phyloP scores from a whole-genome alignment of 2,113 vertebrate genomes.

The Elephantulus edwardii region DNA sequence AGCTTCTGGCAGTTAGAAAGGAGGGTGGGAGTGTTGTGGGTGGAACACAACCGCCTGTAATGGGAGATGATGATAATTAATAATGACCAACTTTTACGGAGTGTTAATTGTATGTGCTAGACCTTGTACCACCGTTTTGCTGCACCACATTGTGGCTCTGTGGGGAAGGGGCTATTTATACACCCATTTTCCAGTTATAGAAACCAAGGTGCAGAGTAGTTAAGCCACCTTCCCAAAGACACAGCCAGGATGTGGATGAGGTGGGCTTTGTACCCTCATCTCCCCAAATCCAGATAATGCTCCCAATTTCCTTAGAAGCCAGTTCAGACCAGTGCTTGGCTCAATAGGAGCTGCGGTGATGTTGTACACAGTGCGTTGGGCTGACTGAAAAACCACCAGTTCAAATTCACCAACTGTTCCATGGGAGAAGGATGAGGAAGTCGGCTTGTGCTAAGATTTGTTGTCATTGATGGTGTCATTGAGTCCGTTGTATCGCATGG shows the following conservation, averaged over 20 bases:
- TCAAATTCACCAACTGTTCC: no score
- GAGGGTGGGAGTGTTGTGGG: neutral
- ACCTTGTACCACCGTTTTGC: neutral
- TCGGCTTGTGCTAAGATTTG: no score
- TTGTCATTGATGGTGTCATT: no score
- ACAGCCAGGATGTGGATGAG: neutral
- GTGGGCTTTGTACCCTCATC: neutral
- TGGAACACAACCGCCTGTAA: neutral
- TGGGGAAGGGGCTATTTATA: neutral
- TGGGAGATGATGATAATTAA: neutral
- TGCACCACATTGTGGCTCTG: neutral
- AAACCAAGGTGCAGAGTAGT: neutral
- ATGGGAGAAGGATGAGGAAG: no score
- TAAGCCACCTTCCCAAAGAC: neutral
- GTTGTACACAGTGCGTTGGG: no score
- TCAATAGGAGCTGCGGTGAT: neutral
- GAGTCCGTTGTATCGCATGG: no score
- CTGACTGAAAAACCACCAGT: no score
- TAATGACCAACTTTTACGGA: neutral
- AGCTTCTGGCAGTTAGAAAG: neutral
- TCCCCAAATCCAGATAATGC: neutral
- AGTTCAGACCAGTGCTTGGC: neutral
- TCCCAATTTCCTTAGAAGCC: neutral
- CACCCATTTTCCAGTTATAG: constrained; percentile 4
- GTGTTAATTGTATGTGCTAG: neutral